Evolutionary conservation across 2,797 vertebrate species (phyloP).

Genomic region (Acridotheres tristis): DNA sequence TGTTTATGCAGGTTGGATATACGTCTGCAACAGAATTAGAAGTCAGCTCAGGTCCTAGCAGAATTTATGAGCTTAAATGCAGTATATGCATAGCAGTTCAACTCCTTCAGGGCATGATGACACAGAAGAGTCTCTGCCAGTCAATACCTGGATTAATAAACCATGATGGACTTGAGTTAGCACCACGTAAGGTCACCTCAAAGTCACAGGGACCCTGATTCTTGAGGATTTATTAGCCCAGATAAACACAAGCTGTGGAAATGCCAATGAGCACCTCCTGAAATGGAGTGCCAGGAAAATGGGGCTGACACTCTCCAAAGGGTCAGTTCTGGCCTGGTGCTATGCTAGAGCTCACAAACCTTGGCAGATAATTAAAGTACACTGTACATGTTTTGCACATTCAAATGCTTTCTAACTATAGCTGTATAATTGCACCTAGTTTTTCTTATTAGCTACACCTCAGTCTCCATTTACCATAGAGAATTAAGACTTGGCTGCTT

Average conservation of each 20-base stretch:
- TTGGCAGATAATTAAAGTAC: background rate
- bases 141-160: slow-evolving; percentile 25
- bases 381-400: background rate
- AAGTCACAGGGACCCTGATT: background rate
- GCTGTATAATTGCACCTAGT: background rate
- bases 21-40: background rate
- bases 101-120: background rate
- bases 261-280: background rate
- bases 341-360: background rate
- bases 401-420: background rate
- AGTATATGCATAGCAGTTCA: background rate
- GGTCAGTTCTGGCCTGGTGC: background rate
- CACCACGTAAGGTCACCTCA: background rate
- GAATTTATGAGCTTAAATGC: slow-evolving; percentile 24
- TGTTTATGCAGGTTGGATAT: background rate
- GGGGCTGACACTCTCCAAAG: background rate
- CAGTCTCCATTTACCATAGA: background rate
- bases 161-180: background rate
- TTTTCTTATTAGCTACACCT: background rate
- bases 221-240: background rate
- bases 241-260: background rate
- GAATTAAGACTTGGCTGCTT: background rate
- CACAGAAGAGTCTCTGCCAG: background rate
- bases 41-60: slow-evolving; percentile 1
- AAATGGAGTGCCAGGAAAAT: background rate